Base-by-base conservation (phyloP, 2,113 vertebrate species). In the Macrotus californicus region DNA sequence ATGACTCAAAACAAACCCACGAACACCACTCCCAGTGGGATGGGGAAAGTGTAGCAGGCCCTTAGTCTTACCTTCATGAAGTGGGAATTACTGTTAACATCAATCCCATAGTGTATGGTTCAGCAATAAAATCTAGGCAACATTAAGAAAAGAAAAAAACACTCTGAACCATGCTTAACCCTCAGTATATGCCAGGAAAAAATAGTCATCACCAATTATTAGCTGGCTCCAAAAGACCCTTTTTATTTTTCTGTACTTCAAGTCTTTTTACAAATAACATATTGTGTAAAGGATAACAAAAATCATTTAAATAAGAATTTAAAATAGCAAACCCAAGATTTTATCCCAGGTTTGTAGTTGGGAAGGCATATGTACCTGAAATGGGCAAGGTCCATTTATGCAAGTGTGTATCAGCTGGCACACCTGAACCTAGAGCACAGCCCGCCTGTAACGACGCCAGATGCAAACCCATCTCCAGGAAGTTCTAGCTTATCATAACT, bases 41-140 rank as follows among this genome's bases (percentile, higher is more conserved):
- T 15, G 14, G 88, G 31, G 52, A 81, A 90, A 64, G 26, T 72
- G 46, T 7, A 76, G 61, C 4, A 0, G 39, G 69, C 59, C 56
- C 18, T 84, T 67, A 84, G 24, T 67, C 91, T 77, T 52, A 76
- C 67, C 83, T 84, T 91, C 67, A 64, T 29, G 29, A 66, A 56
- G 59, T 77, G 80, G 73, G 67, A 89, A 79, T 77, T 67, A 83
- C 46, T 89, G 43, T 90, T 94, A 89, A 72, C n/a, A 39, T 73
- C 64, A 83, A 90, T 43, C 80, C 82, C 86, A 93, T 4, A 90
- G 61, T 59, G 59, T 22, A 69, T 61, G 69, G 86, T 67, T 83
- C 48, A 93, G 54, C 52, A 87, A 67, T 92, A 93, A 93, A 92
- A 94, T 92, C 92, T 67, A 94, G 82, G 76, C 76, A 90, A 87